Conservation (phyloP, 1,140 invertebrate genomes). For the Drosophila ohnishii region DNA sequence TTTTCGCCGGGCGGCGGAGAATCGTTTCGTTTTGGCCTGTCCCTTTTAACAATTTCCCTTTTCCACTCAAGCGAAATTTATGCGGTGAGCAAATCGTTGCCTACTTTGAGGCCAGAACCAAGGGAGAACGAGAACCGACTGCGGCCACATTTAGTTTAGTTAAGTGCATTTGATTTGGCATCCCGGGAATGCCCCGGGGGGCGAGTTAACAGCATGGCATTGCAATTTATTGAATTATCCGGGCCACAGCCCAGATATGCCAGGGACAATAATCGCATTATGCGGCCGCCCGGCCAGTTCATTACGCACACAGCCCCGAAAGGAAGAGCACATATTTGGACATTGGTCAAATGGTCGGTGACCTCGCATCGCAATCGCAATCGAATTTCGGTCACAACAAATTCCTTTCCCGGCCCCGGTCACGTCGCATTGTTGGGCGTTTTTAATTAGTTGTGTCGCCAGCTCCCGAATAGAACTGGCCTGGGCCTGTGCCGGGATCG, state of each 20-base stretch:
- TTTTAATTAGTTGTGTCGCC: conserved; percentile 80
- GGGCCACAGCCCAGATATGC: conserved; percentile 38
- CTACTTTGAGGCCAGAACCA: conserved; percentile 44
- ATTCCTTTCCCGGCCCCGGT: conserved; percentile 35
- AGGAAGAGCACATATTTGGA: conserved; percentile 17
- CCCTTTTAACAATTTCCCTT: conserved; percentile 48
- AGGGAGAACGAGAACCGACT: not conserved
- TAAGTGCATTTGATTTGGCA: conserved; percentile 79
- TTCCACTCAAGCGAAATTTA: conserved; percentile 46
- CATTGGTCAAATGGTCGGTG: conserved; percentile 48
- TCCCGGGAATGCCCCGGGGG: conserved; percentile 33
- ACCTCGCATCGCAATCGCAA: conserved; percentile 44
- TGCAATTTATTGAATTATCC: conserved; percentile 77
- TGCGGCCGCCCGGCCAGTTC: conserved; percentile 37
- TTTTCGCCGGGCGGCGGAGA: conserved; percentile 30
- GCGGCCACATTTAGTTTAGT: conserved; percentile 69
- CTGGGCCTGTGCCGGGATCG: conserved; percentile 21
- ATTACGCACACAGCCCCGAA: conserved; percentile 25
- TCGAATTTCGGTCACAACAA: conserved; percentile 41
- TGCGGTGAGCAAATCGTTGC: conserved; percentile 55
- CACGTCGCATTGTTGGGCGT: conserved; percentile 62
- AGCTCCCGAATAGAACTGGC: conserved; percentile 3
- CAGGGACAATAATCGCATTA: conserved; percentile 73
- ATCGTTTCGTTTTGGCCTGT: conserved; percentile 34
- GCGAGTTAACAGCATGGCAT: conserved; percentile 57